A percentile compares a stretch with the other conserved stretches of the same genome.
These are phyloP conservation scores for Mesocricetus auratus DNA, from an alignment of 2,113 vertebrate genomes.

Conservation along the genomic window DNA sequence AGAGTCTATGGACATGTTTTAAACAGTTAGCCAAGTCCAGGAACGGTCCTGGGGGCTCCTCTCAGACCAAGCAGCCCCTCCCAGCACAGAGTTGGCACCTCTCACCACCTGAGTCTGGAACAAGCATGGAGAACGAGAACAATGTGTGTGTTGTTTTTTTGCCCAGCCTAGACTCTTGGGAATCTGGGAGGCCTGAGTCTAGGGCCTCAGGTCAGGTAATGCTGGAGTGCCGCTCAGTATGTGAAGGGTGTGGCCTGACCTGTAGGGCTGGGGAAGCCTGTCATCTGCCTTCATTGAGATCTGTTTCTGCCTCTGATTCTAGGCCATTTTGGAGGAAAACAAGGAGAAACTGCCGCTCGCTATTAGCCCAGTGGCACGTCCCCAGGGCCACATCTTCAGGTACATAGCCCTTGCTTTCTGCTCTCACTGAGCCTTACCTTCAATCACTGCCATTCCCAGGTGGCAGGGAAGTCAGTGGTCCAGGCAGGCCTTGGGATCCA, in stretches of 20 bases:
- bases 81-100: background rate
- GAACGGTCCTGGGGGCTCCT: background rate
- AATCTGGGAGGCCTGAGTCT: background rate
- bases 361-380: constrained; percentile 82
- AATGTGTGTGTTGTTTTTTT: background rate
- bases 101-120: no score
- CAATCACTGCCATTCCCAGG: rapidly evolving
- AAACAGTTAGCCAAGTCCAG: background rate
- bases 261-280: rapidly evolving
- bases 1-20: no score
- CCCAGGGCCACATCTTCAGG: constrained; percentile 91
- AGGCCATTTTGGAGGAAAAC: constrained; percentile 93
- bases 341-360: constrained; percentile 91
- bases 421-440: rapidly evolving
- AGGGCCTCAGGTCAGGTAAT: rapidly evolving
- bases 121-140: rapidly evolving
- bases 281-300: background rate
- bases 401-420: constrained; percentile 79
- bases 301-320: background rate
- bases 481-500: background rate
- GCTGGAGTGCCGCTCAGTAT: background rate
- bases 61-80: rapidly evolving
- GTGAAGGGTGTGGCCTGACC: background rate
- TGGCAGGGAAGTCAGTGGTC: background rate
- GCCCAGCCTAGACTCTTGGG: background rate